A percentile compares a stretch with the other conserved stretches of the same genome.
Conservation (phyloP, 2,888 invertebrate genomes). For the Lycia hirtaria region DNA sequence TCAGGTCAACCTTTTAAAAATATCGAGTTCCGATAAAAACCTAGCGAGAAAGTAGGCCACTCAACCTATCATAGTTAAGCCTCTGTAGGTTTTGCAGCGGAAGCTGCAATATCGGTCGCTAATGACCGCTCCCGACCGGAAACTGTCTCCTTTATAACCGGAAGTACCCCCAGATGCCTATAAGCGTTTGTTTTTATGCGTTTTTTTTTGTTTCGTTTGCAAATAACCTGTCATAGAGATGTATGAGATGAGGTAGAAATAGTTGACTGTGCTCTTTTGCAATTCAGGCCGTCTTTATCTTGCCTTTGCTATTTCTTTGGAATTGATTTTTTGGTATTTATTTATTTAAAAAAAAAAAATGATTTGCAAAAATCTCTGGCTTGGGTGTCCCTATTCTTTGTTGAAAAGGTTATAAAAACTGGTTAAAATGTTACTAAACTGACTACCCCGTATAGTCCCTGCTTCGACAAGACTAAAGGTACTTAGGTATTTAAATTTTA, state of each 20-base stretch:
- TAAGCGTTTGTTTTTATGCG: constrained; percentile 40
- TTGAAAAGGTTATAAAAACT: too few relatives aligned
- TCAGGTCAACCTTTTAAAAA: not conserved
- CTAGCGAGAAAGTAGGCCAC: constrained; percentile 11
- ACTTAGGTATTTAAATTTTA: too few relatives aligned
- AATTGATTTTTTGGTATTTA: too few relatives aligned
- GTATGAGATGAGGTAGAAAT: constrained; percentile 1
- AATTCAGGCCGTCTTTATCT: not conserved
- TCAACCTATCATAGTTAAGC: constrained; percentile 17
- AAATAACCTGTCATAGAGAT: constrained; percentile 35
- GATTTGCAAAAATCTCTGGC: too few relatives aligned
- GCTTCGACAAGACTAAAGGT: too few relatives aligned
- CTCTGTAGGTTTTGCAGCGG: constrained; percentile 8
- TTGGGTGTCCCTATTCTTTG: too few relatives aligned
- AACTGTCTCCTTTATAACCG: constrained; percentile 43
- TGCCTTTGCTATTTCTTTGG: not conserved
- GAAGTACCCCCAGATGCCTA: constrained; percentile 24
- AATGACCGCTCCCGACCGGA: constrained; percentile 38
- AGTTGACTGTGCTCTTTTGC: constrained; percentile 11
- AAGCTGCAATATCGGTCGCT: constrained; percentile 24
- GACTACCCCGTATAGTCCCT: too few relatives aligned
- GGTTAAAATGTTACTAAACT: too few relatives aligned
- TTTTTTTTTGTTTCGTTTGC: constrained; percentile 27
- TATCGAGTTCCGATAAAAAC: constrained; percentile 9
- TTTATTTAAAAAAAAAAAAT: not conserved